Percentiles rank a stretch among this genome's conserved stretches.
Conservation (phyloP, 2,113 vertebrate species). For the Crotalus horridus region DNA sequence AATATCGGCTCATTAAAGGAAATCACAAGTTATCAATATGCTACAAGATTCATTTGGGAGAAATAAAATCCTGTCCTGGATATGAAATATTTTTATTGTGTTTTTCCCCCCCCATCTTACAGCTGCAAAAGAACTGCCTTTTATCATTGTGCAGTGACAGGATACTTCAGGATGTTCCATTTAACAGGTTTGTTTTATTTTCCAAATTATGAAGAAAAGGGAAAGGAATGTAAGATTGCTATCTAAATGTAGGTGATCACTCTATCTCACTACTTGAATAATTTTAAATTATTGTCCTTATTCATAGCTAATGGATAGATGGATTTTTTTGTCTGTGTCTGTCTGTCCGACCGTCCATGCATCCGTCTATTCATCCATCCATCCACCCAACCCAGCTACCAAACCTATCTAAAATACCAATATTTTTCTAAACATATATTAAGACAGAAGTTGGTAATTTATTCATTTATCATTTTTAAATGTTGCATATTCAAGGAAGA, state of each 20-base stretch:
- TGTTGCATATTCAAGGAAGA: not conserved
- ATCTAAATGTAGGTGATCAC: not conserved
- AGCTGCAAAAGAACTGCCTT: constrained; percentile 98
- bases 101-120: constrained; percentile 27
- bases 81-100: constrained; percentile 7
- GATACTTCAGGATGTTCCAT: constrained; percentile 96
- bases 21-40: not conserved
- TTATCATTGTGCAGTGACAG: constrained; percentile 98
- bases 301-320: not conserved
- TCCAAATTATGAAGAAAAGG: not conserved
- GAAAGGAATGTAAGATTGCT: not conserved
- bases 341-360: not conserved
- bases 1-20: not conserved
- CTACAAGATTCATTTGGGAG: not conserved
- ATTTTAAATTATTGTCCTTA: not conserved
- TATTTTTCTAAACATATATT: not conserved
- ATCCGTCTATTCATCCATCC: not conserved
- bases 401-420: not conserved
- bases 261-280: not conserved
- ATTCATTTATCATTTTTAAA: not conserved
- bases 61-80: not conserved
- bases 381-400: not conserved
- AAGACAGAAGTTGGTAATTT: not conserved
- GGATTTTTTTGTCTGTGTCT: not conserved
- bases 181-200: constrained; percentile 86